phyloP scores from a whole-genome alignment of 2,888 invertebrate genomes.

The Empis stercorea region DNA sequence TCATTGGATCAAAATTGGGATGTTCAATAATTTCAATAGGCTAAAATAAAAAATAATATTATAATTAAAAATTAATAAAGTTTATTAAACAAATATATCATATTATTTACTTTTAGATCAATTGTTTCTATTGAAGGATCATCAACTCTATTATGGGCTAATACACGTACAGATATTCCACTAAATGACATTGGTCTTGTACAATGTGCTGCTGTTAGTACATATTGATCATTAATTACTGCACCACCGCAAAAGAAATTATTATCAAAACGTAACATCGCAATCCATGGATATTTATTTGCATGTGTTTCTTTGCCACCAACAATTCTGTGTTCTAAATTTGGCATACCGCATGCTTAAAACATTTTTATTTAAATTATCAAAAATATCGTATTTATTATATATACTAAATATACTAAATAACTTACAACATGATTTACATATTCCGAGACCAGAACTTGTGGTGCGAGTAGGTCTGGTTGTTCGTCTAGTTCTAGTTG shows the following conservation, averaged over 20 bases:
- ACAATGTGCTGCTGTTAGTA: conserved; percentile 63
- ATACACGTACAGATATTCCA: conserved; percentile 44
- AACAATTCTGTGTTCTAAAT: conserved; percentile 48
- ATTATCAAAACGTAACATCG: conserved; percentile 37
- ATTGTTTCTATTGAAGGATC: conserved; percentile 1
- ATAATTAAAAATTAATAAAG: background rate
- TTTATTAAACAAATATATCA: background rate
- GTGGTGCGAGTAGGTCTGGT: too few relatives aligned
- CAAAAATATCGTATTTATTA: background rate
- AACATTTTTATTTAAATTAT: background rate
- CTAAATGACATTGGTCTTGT: conserved; percentile 40
- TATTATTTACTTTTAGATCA: conserved; percentile 8
- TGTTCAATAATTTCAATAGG: conserved; percentile 40
- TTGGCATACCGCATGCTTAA: conserved; percentile 52
- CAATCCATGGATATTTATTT: conserved; percentile 43
- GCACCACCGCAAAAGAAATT: conserved; percentile 60
- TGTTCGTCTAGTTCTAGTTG: too few relatives aligned
- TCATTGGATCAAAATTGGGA: conserved; percentile 45
- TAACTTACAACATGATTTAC: background rate
- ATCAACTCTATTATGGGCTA: conserved; percentile 46
- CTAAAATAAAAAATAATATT: conserved; percentile 7
- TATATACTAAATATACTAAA: background rate
- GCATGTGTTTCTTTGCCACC: conserved; percentile 58
- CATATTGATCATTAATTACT: conserved; percentile 52
- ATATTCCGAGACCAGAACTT: background rate